Evolutionary conservation across 2,797 vertebrate genomes (phyloP), one percentile per base, ranked within the genome.

Genomic region (Holocentrus rufus): DNA sequence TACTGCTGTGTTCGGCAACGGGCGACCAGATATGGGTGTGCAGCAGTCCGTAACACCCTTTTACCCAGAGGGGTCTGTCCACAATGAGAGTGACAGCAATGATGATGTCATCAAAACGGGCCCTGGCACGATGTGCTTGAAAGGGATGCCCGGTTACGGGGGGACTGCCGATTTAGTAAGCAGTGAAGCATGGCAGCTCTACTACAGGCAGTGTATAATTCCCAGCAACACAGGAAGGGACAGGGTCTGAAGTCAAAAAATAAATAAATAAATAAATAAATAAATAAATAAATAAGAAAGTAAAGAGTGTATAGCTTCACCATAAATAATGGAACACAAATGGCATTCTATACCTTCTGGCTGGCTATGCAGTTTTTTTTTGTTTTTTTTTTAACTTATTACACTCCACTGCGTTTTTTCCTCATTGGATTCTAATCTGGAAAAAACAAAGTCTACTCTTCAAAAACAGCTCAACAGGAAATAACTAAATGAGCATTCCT

Each of bases 101-200:
- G 89, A 93, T 93, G 91, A 93, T 93, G 92, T 93, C 92, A 92
- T 94, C 92, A 93, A 92, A 92, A 89, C 15, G 61, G 86, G 86
- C 87, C 85, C 70, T 58, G 74, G 87, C 83, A 78, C 66, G 73
- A 83, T 85, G 85, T 84, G 71, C 76, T 86, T 66, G 60, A 90
- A 79, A 88, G 74, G 61, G 53, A 82, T 81, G 85, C 70, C 72
- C 68, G 39, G 83, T 81, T 76, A 74, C 34, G 75, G 74, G 88
- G 85, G 81, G 79, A 79, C 63, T 85, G 88, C 76, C 44, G 81
- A 90, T 91, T 93, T 92, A 89, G 85, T 82, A 80, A 87, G 83
- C 87, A 88, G 74, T 69, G 83, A 82, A 88, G 91, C 92, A 54
- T 89, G 76, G 75, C 27, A 36, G 49, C 85, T 60, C 57, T 64